A percentile compares a stretch with the other conserved stretches of the same genome.
These are phyloP conservation scores for Salvator merianae DNA, from an alignment of 2,113 vertebrate species.

Conservation along the genomic window DNA sequence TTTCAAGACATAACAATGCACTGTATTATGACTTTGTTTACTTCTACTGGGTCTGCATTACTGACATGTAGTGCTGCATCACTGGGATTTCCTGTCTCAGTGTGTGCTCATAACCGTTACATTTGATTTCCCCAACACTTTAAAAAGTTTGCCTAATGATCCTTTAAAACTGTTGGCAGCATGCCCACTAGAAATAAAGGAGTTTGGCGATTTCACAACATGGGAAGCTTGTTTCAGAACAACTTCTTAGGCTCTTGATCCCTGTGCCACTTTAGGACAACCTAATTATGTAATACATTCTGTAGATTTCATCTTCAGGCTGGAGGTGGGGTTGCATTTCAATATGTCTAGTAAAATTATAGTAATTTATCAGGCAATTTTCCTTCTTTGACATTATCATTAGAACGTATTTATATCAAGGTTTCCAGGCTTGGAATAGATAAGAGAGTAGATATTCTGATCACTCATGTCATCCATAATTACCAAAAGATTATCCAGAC, in stretches of 20 bases:
- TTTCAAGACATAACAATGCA: constrained; percentile 11
- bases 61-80: background rate
- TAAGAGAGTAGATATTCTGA: background rate
- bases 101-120: constrained; percentile 3
- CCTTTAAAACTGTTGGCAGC: constrained; percentile 36
- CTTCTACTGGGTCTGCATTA: background rate
- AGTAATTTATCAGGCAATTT: constrained; percentile 9
- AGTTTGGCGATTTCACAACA: background rate
- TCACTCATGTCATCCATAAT: background rate
- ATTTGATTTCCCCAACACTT: constrained; percentile 32
- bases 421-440: background rate
- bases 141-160: constrained; percentile 45
- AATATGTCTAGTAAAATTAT: background rate
- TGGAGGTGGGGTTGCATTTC: background rate
- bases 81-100: background rate
- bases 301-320: background rate
- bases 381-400: background rate
- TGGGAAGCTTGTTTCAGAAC: constrained; percentile 17
- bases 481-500: background rate
- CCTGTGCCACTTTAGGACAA: constrained; percentile 11
- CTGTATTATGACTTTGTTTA: constrained; percentile 4
- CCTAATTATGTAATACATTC: background rate
- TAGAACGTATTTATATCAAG: background rate
- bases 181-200: background rate
- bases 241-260: background rate